Conservation (phyloP, 2,113 vertebrate species). For the Rhynchomys soricoides region DNA sequence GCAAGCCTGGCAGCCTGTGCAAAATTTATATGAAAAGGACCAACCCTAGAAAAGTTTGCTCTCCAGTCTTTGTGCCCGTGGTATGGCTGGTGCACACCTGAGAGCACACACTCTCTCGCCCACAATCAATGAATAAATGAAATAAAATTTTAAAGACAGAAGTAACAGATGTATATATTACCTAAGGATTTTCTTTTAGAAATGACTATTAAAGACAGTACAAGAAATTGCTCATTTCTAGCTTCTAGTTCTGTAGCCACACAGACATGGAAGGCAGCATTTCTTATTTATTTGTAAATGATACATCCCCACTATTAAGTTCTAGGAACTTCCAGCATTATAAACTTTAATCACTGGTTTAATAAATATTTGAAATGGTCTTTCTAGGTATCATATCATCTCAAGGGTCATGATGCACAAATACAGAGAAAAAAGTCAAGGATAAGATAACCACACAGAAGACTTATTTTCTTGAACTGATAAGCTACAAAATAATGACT, state of each 20-base stretch:
- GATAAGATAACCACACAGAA: neutral
- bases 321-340: neutral
- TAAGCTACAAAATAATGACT: constrained; percentile 70
- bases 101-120: neutral
- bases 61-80: no score
- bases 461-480: constrained; percentile 10
- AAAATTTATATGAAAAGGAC: neutral
- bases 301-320: neutral
- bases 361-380: neutral
- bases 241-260: neutral
- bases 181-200: neutral
- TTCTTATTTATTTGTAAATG: neutral
- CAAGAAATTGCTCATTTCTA: neutral
- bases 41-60: neutral
- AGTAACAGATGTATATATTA: neutral
- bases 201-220: neutral
- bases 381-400: neutral
- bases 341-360: neutral
- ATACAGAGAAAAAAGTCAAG: neutral
- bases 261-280: neutral
- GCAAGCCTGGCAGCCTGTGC: no score
- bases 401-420: neutral
- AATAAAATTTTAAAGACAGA: neutral
- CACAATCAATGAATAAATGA: neutral
- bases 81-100: neutral